Base-by-base conservation (phyloP, 2,113 vertebrate genomes). In the Phaethornis superciliosus region DNA sequence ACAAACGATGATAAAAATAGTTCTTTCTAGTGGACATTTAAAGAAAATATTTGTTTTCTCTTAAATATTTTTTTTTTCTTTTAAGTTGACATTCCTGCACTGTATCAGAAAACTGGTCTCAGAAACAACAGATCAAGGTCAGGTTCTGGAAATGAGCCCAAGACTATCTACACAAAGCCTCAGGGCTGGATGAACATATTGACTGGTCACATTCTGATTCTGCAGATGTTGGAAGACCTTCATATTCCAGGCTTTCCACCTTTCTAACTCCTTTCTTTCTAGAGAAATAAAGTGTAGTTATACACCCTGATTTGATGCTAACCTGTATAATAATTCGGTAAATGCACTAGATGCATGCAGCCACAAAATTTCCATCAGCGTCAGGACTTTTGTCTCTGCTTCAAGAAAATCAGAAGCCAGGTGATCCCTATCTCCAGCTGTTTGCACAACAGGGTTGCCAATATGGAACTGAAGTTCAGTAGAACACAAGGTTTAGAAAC, bases 1-100 rank as follows among this genome's bases (percentile, higher is more conserved):
- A 10, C 19, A 77, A 67, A 63, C 12, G 42, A 5, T 47, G 6
- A 19, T 89, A 67, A 72, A 87, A 94, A 87, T 42, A 80, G 24
- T 21, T 90, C 8, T 77, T 87, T 93, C 13, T 71, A 79, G 26
- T 44, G 24, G 11, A 52, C 26, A 75, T 20, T 76, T 23, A 74
- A 83, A 92, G 15, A 52, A 95, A 46, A 64, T 27, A 16, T 79
- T 75, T 88, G 42, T 62, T 92, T 91, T 81, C 46, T 86, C 33
- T 62, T 33, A 81, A 91, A 91, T 86, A 20, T 88, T 93, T 85
- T 91, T 88, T 93, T 85, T 91, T 13, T 83, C 27, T 78, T 77
- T 59, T 71, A 85, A 74, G 24, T 58, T 91, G 27, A 7, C 16
- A 68, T 89, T 95, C 52, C 90, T 96, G 64, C 44, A 72, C 46